phyloP scores from a whole-genome alignment of 2,113 vertebrate genomes.

The Lynx canadensis region DNA sequence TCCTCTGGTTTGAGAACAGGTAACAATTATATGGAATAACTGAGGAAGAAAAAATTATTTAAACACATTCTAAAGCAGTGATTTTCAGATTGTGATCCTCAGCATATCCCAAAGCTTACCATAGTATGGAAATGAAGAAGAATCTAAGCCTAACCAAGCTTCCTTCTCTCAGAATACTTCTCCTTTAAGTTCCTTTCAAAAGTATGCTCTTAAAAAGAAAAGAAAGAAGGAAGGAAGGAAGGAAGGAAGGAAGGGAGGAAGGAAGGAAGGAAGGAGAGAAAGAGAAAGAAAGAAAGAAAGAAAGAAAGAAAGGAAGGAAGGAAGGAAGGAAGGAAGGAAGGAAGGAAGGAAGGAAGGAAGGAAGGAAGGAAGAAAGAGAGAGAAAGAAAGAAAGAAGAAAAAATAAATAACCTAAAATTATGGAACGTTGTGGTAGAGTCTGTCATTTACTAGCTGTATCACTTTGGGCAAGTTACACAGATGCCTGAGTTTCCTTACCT shows the following conservation, averaged over 20 bases:
- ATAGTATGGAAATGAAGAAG: background rate
- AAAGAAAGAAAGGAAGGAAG: too few species aligned
- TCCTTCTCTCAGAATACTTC: background rate
- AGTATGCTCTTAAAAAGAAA: background rate
- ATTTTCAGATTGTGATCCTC: background rate
- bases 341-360: too few species aligned
- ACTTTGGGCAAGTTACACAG: background rate
- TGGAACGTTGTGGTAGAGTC: background rate
- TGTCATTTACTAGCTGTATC: background rate
- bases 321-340: too few species aligned
- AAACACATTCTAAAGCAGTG: background rate
- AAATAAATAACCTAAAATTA: background rate
- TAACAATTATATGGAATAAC: constrained; percentile 8
- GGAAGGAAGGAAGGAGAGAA: background rate
- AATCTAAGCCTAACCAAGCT: background rate
- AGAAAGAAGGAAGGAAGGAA: too few species aligned
- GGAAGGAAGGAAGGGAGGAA: too few species aligned
- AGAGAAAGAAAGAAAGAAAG: too few species aligned
- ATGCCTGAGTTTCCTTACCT: background rate
- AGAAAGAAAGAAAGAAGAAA: too few species aligned
- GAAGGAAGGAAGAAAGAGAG: too few species aligned
- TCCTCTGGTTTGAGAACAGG: background rate
- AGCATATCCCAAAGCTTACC: background rate
- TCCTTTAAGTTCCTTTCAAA: background rate
- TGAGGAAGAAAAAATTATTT: background rate